Conservation (phyloP, 2,113 vertebrate species). For the Suricata suricatta region DNA sequence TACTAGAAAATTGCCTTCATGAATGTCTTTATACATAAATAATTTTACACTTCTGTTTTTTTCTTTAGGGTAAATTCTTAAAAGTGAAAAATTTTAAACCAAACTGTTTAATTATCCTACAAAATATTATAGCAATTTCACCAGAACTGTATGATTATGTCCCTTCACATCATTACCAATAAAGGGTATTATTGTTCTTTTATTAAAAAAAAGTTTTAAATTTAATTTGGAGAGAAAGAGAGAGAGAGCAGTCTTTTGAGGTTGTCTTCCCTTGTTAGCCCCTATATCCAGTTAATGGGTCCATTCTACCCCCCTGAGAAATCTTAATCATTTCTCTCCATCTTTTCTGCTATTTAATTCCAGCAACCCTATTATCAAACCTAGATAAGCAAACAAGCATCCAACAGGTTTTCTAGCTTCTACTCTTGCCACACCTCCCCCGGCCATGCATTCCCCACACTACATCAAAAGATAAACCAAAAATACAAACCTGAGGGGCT, state of each 20-base stretch:
- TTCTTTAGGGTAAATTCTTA: not conserved
- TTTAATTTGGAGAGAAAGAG: too few species aligned
- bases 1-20: not conserved
- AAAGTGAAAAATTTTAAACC: not conserved
- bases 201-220: not conserved
- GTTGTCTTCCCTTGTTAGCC: not conserved
- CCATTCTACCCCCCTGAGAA: not conserved
- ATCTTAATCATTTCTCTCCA: not conserved
- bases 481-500: not conserved
- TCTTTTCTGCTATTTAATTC: not conserved
- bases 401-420: not conserved
- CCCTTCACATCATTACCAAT: not conserved
- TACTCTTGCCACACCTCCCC: not conserved
- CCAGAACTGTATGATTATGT: not conserved
- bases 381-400: not conserved
- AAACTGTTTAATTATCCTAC: not conserved
- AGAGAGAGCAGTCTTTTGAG: not conserved
- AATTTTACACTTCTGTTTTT: not conserved
- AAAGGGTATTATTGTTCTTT: not conserved
- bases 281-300: not conserved
- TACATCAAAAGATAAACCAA: not conserved
- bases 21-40: not conserved
- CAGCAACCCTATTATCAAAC: not conserved
- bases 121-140: not conserved
- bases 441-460: not conserved